A percentile compares a stretch with the other conserved stretches of the same genome.
Conservation (phyloP, 2,113 vertebrate genomes). For the Regulus satrapa region DNA sequence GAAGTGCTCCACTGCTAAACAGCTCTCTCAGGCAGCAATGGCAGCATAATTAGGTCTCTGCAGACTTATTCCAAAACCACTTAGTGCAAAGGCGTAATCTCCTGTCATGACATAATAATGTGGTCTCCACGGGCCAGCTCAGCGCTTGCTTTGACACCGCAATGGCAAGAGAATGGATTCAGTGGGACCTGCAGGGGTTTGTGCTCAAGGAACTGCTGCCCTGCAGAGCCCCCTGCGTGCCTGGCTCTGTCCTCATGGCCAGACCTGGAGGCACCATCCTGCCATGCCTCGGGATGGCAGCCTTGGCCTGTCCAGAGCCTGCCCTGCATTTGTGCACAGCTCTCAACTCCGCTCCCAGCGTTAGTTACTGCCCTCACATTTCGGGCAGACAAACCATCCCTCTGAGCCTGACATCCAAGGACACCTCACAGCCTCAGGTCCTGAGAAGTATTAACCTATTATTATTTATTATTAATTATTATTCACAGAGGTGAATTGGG, state of each 20-base stretch:
- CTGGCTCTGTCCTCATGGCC: neutral
- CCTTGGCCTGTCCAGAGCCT: neutral
- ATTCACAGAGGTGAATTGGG: neutral
- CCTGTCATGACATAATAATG: constrained; percentile 45
- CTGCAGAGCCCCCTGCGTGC: neutral
- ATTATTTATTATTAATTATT: too few relatives aligned
- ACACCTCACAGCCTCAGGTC: neutral
- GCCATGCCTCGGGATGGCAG: fast-evolving
- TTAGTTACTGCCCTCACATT: neutral
- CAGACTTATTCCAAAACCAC: constrained; percentile 26
- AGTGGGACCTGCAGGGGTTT: neutral
- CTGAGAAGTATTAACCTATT: fast-evolving
- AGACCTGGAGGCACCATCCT: neutral
- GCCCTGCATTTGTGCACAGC: fast-evolving
- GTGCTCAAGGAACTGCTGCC: neutral
- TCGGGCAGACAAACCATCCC: neutral
- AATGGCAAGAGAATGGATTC: neutral
- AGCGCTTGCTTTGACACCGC: constrained; percentile 27
- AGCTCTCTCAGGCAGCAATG: constrained; percentile 7
- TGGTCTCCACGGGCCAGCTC: neutral
- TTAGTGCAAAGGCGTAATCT: constrained; percentile 41
- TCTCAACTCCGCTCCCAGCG: too few relatives aligned
- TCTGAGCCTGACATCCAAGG: neutral
- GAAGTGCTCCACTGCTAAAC: constrained; percentile 15
- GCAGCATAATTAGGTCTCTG: constrained; percentile 54